phyloP scores from a whole-genome alignment of 1,140 invertebrate genomes.

The Drosophila lini region DNA sequence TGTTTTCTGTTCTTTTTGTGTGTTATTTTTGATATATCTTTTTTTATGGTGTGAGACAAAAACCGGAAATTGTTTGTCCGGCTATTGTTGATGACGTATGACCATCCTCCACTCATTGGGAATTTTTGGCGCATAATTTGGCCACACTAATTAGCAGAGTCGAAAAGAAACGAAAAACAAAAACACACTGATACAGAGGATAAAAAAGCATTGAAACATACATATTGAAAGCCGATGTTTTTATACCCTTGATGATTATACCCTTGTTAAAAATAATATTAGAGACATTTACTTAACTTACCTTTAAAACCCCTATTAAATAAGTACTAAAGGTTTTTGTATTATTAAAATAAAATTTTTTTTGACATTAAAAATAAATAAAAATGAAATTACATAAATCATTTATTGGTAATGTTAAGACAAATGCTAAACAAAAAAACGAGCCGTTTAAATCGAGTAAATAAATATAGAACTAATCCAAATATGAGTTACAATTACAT shows the following conservation, averaged over 20 bases:
- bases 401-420: background rate
- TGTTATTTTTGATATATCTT: constrained; percentile 46
- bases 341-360: background rate
- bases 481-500: constrained; percentile 9
- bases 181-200: constrained; percentile 21
- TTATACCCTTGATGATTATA: background rate
- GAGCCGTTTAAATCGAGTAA: background rate
- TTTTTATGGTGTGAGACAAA: constrained; percentile 25
- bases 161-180: constrained; percentile 47
- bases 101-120: constrained; percentile 38
- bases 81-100: constrained; percentile 79
- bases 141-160: constrained; percentile 76
- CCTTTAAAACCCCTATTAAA: no score
- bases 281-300: no score
- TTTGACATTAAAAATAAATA: background rate
- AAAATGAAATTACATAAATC: background rate
- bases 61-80: constrained; percentile 81
- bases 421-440: background rate
- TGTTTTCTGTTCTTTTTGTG: constrained; percentile 21
- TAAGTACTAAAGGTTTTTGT: no score
- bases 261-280: no score
- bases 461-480: background rate
- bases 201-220: background rate
- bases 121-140: constrained; percentile 72
- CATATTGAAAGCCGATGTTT: background rate